phyloP scores from a whole-genome alignment of 2,113 vertebrate species.

The Eleginops maclovinus region DNA sequence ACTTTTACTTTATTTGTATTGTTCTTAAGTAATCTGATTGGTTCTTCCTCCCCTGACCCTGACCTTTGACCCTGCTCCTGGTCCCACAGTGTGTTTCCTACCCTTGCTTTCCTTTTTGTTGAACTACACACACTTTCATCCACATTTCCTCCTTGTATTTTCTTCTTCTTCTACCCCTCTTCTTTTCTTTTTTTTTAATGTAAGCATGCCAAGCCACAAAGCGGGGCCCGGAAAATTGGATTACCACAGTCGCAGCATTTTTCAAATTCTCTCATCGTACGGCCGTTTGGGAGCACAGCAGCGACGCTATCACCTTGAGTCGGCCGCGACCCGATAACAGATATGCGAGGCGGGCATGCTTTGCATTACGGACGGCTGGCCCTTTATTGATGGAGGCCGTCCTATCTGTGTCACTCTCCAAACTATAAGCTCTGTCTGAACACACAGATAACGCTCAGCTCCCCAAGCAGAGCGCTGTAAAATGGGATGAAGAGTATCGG shows the following conservation, averaged over 20 bases:
- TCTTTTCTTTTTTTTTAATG: conserved; percentile 30
- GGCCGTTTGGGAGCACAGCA: conserved; percentile 40
- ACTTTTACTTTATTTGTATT: too few relatives aligned
- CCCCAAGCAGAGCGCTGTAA: conserved; percentile 16
- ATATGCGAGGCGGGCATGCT: conserved; percentile 11
- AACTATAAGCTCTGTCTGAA: conserved; percentile 19
- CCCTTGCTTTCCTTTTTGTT: not conserved
- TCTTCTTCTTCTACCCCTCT: not conserved
- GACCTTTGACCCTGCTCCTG: conserved; percentile 14
- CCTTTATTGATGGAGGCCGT: conserved; percentile 23
- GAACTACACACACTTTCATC: conserved; percentile 8
- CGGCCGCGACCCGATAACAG: conserved; percentile 38
- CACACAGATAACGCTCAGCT: conserved; percentile 25
- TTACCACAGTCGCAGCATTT: conserved; percentile 71
- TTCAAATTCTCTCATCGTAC: conserved; percentile 61
- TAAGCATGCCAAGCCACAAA: conserved; percentile 52
- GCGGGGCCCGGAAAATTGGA: conserved; percentile 66
- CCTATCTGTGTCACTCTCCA: conserved; percentile 33
- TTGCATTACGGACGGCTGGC: conserved; percentile 24
- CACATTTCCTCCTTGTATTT: conserved; percentile 9
- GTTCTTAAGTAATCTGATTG: too few relatives aligned
- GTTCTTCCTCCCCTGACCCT: not conserved
- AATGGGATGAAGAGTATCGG: conserved; percentile 53
- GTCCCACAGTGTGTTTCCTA: not conserved
- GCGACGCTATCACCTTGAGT: conserved; percentile 41